A percentile compares a stretch with the other conserved stretches of the same genome.
These are phyloP conservation scores for Dermatemys mawii DNA, from an alignment of 2,113 vertebrate genomes.

Conservation along the genomic window DNA sequence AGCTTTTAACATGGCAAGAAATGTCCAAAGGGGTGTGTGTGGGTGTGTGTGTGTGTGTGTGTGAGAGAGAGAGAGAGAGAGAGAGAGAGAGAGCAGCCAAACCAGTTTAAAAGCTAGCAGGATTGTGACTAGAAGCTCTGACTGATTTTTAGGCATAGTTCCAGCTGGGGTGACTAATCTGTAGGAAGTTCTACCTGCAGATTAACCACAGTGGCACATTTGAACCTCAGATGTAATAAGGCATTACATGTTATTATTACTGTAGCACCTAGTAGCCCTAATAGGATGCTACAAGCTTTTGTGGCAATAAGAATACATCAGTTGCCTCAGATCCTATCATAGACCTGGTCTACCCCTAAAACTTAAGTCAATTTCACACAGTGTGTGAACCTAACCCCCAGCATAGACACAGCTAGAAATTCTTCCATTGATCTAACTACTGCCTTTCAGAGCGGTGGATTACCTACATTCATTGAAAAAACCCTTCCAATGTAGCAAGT, in stretches of 20 bases:
- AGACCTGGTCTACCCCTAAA: not conserved
- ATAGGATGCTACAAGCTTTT: not conserved
- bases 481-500: not conserved
- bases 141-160: not conserved
- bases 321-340: not conserved
- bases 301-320: not conserved
- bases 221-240: not conserved
- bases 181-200: not conserved
- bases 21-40: not conserved
- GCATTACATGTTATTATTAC: not conserved
- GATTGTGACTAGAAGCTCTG: not conserved
- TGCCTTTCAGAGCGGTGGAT: not conserved
- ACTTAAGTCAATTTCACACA: not conserved
- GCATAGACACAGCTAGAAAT: not conserved
- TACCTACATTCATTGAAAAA: not conserved
- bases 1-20: not conserved
- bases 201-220: not conserved
- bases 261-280: not conserved
- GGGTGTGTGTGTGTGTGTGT: too few relatives aligned
- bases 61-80: not conserved
- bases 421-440: not conserved
- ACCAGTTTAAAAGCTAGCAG: not conserved
- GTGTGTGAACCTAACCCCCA: not conserved
- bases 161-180: not conserved
- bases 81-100: not conserved